A percentile compares a stretch with the other conserved stretches of the same genome.
Conservation (phyloP, 2,888 invertebrate genomes). For the Strigamia maritima region DNA sequence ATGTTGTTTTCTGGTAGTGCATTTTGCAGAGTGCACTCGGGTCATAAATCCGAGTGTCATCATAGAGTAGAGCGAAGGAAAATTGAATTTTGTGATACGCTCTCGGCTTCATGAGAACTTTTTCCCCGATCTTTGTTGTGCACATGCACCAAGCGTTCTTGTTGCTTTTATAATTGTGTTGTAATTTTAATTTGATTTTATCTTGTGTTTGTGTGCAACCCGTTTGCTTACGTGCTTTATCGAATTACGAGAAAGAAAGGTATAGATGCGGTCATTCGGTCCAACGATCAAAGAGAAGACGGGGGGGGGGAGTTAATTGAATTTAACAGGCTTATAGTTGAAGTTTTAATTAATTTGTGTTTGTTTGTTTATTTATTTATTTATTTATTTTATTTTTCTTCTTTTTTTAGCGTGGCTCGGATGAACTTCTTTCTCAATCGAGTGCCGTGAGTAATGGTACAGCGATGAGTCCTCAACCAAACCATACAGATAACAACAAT, state of each 20-base stretch:
- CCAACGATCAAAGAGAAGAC: neutral
- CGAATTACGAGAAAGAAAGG: slow-evolving; percentile 12
- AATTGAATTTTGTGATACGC: slow-evolving; percentile 27
- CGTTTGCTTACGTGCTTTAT: neutral
- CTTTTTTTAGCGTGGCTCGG: slow-evolving; percentile 83
- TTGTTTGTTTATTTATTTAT: neutral
- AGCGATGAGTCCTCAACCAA: slow-evolving; percentile 76
- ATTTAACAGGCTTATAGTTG: neutral
- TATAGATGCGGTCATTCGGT: neutral
- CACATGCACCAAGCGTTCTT: neutral
- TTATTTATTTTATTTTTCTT: slow-evolving; percentile 19
- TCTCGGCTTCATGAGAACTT: neutral
- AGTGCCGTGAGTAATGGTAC: slow-evolving; percentile 71
- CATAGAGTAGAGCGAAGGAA: neutral
- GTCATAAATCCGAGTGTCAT: slow-evolving; percentile 18
- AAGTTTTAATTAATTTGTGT: neutral
- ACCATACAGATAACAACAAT: slow-evolving; percentile 88
- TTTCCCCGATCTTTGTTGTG: neutral
- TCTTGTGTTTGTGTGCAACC: neutral
- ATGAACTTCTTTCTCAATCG: slow-evolving; percentile 93
- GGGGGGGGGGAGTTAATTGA: neutral
- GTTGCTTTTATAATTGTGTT: neutral
- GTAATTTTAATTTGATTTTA: slow-evolving; percentile 32
- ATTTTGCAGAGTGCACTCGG: slow-evolving; percentile 6
- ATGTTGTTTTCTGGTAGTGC: neutral